phyloP scores from a whole-genome alignment of 1,140 invertebrate genomes.

The Musca vetustissima region DNA sequence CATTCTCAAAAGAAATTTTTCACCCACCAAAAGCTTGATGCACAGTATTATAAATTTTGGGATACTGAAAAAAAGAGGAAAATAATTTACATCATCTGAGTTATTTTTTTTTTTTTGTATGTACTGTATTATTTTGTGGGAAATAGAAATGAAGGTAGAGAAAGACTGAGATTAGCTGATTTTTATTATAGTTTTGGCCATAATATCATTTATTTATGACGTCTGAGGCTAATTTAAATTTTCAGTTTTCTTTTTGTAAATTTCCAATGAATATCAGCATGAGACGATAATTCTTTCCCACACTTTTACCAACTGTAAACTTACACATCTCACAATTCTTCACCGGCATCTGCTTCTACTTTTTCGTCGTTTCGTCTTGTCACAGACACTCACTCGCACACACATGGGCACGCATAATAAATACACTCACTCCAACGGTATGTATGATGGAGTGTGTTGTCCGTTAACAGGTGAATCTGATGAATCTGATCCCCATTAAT shows the following conservation, averaged over 20 bases:
- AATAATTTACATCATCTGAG: too few relatives aligned
- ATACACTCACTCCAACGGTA: too few relatives aligned
- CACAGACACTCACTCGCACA: background rate
- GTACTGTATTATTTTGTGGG: too few relatives aligned
- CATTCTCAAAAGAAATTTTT: too few relatives aligned
- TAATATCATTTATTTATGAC: slow-evolving; percentile 56
- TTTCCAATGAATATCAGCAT: slow-evolving; percentile 31
- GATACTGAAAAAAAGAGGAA: too few relatives aligned
- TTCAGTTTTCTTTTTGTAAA: slow-evolving; percentile 34
- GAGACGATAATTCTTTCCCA: slow-evolving; percentile 45
- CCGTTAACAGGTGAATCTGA: slow-evolving; percentile 6
- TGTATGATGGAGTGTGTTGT: background rate
- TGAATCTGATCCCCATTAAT: too few relatives aligned
- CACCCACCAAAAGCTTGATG: too few relatives aligned
- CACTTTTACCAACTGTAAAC: slow-evolving; percentile 45
- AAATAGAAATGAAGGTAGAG: background rate
- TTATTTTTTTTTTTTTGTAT: too few relatives aligned
- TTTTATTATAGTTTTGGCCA: slow-evolving; percentile 52
- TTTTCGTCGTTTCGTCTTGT: background rate
- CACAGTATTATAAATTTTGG: too few relatives aligned
- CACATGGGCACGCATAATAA: too few relatives aligned
- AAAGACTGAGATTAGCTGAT: slow-evolving; percentile 49
- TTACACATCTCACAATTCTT: background rate
- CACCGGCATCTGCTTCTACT: background rate
- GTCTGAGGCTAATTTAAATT: slow-evolving; percentile 53